Evolutionary conservation across 2,888 invertebrate genomes (phyloP).

Genomic region (Drosophila nigritarsus): DNA sequence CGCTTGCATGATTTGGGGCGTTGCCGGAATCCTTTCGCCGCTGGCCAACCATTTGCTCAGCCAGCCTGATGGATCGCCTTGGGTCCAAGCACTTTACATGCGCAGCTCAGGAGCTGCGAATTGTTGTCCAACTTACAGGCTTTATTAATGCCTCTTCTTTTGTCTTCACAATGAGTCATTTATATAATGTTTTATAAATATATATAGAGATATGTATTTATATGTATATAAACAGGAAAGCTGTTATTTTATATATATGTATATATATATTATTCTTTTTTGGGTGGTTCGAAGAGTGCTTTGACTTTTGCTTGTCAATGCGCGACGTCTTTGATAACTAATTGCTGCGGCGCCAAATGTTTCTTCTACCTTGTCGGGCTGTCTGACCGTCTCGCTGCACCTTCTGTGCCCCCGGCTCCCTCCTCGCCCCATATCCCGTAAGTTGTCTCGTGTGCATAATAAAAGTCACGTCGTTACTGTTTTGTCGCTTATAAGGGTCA

Average conservation of each 20-base stretch:
- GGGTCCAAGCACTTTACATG: conserved; percentile 11
- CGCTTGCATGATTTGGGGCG: conserved; percentile 69
- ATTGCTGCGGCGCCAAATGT: conserved; percentile 79
- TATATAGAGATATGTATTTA: conserved; percentile 2
- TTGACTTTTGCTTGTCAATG: conserved; percentile 80
- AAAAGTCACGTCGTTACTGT: conserved; percentile 78
- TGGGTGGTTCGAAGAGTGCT: conserved; percentile 75
- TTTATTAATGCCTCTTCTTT: conserved; percentile 8
- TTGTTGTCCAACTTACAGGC: conserved; percentile 10
- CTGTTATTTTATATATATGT: conserved; percentile 13
- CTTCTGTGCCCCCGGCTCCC: conserved; percentile 1
- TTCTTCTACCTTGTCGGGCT: conserved; percentile 36
- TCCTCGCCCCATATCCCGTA: neutral
- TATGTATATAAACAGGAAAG: conserved; percentile 44
- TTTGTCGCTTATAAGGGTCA: conserved; percentile 67
- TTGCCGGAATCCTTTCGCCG: conserved; percentile 37
- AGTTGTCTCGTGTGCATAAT: conserved; percentile 62
- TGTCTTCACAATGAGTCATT: conserved; percentile 43
- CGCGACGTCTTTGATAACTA: conserved; percentile 79
- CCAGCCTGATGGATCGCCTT: conserved; percentile 26
- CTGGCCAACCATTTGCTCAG: conserved; percentile 27
- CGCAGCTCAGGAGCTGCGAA: conserved; percentile 20
- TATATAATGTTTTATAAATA: conserved; percentile 38
- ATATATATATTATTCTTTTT: conserved; percentile 31
- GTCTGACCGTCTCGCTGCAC: conserved; percentile 31